Conservation (phyloP, 2,797 vertebrate species). For the Arrhamphus sclerolepis region DNA sequence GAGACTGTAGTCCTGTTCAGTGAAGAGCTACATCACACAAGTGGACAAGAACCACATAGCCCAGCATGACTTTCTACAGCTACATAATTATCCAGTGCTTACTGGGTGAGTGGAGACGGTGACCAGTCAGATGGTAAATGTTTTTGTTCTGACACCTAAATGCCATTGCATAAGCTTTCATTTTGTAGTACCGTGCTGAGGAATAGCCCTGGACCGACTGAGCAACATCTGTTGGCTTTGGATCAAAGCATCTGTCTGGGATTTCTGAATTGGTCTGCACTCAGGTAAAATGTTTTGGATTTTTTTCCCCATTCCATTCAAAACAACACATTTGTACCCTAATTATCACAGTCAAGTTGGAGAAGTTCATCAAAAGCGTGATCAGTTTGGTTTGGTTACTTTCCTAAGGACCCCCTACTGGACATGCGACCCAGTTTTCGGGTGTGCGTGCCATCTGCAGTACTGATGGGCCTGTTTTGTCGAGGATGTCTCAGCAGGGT, state of each 20-base stretch:
- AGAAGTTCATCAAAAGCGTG: neutral
- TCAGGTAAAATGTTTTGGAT: conserved; percentile 60
- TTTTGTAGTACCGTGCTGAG: conserved; percentile 24
- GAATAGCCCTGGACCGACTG: conserved; percentile 24
- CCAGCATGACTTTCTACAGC: conserved; percentile 57
- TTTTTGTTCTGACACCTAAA: conserved; percentile 58
- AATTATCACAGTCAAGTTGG: neutral
- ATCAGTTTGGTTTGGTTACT: conserved; percentile 5
- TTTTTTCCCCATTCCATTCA: neutral
- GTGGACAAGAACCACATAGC: conserved; percentile 58
- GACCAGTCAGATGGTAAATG: conserved; percentile 51
- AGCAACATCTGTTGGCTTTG: conserved; percentile 35
- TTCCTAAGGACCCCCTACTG: conserved; percentile 40
- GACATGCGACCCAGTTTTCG: conserved; percentile 65
- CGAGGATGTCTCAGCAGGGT: conserved; percentile 49
- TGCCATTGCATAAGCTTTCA: conserved; percentile 33
- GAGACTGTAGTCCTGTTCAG: conserved; percentile 65
- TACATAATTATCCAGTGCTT: conserved; percentile 58
- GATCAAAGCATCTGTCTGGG: conserved; percentile 33
- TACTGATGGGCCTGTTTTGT: conserved; percentile 54
- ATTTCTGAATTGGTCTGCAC: conserved; percentile 40
- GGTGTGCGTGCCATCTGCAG: conserved; percentile 40
- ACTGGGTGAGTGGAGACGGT: conserved; percentile 41
- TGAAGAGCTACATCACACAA: conserved; percentile 47
- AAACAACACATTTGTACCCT: neutral